A percentile compares a stretch with the other conserved stretches of the same genome.
phyloP scores from a whole-genome alignment of 2,888 invertebrate genomes.

The Parnassius glacialis region DNA sequence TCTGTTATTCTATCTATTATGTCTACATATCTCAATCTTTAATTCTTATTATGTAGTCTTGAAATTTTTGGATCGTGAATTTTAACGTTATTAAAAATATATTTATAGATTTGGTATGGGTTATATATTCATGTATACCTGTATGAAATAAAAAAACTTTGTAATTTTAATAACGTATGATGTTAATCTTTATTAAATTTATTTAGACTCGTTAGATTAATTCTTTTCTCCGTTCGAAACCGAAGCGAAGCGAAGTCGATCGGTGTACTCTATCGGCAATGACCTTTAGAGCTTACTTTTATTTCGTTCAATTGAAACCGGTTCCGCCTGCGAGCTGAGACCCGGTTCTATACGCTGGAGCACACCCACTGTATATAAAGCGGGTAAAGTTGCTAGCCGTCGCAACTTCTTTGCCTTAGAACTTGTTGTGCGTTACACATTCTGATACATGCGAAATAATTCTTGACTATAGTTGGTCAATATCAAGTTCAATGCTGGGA shows the following conservation, averaged over 20 bases:
- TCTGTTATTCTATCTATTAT: no score
- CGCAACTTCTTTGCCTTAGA: background rate
- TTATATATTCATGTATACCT: no score
- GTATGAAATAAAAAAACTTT: no score
- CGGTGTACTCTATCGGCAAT: conserved; percentile 39
- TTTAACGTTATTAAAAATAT: no score
- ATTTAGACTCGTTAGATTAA: background rate
- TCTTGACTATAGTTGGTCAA: background rate
- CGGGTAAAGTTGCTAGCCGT: conserved; percentile 9
- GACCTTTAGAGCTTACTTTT: conserved; percentile 45
- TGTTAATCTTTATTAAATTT: background rate
- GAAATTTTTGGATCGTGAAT: no score
- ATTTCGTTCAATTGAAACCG: conserved; percentile 45
- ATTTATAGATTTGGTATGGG: background rate
- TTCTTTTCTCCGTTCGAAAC: conserved; percentile 7
- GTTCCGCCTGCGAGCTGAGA: conserved; percentile 36
- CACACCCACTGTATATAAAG: conserved; percentile 27
- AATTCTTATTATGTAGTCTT: no score
- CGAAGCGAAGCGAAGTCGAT: conserved; percentile 17
- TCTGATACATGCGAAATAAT: background rate
- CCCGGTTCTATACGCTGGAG: conserved; percentile 38
- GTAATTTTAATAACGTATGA: no score
- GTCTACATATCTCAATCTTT: no score
- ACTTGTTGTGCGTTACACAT: conserved; percentile 10
- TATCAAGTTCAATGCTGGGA: conserved; percentile 24